Base-by-base conservation (phyloP, 1,140 invertebrate species). In the Agraylea sexmaculata region DNA sequence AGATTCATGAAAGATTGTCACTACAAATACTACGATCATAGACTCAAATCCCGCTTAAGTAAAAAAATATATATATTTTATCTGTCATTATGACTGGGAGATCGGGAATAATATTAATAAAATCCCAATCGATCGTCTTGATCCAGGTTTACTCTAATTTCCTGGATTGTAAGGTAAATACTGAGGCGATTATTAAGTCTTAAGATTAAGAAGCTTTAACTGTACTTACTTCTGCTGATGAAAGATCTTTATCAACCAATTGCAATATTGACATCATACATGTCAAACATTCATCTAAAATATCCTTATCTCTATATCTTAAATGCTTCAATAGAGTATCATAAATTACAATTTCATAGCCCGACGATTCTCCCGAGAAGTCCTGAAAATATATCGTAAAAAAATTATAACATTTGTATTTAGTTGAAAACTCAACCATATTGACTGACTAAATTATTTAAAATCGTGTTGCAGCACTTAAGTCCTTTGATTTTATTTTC, bases 311-410 rank as follows among this genome's bases (percentile, higher is more conserved):
- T 21, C 27, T 34, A 37, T 40, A 43, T 36, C 16, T 39, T 8
- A 49, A 23, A 25, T 45, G 34, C 28, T 45, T 42, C 18, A 28
- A 18, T 10, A 49, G 12, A 1, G 43, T 23, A 8, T 49, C 43
- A 31, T 49, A 49, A 20, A 49, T 39, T 5, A 45, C 47, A 7
- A 31, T 34, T 36, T 42, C 43, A 19, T 49, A 49, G 2, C 47
- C 47, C 4, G 39, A 32, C 19, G 29, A 33, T 12, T 28, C 11
- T 28, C 34, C 15, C n/a, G n/a, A n/a, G n/a, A n/a, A n/a, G n/a
- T n/a, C n/a, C n/a, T n/a, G n/a, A n/a, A n/a, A n/a, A n/a, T n/a
- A 12, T 37, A 13, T 37, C 17, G 2, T 42, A 16, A 40, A 32
- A 22, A 36, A 43, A 21, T 11, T n/a, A 22, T 25, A 5, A 12